These are phyloP conservation scores for Acrocephalus scirpaceus DNA, from an alignment of 2,797 vertebrate species.

Conservation along the genomic window DNA sequence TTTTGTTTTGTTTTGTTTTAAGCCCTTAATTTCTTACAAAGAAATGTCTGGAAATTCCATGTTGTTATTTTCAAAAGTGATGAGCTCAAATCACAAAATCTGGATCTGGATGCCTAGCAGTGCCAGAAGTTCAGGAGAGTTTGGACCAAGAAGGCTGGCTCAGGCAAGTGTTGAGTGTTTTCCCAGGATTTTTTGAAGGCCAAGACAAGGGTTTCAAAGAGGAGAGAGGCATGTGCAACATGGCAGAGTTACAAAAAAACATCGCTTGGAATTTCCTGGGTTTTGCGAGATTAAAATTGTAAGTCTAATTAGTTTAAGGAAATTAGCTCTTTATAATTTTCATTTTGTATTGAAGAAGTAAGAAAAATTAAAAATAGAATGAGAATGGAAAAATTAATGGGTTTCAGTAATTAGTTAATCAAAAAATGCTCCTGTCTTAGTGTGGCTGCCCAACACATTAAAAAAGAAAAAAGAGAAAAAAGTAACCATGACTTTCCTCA, in stretches of 20 bases:
- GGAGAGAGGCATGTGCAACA: constrained; percentile 61
- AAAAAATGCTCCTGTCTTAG: constrained; percentile 62
- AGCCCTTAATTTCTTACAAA: background rate
- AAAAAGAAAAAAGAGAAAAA: background rate
- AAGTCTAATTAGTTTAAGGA: constrained; percentile 66
- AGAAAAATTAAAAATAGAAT: constrained; percentile 64
- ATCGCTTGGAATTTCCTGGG: constrained; percentile 66
- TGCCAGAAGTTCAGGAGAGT: constrained; percentile 60
- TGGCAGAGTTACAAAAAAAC: constrained; percentile 60
- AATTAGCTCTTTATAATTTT: constrained; percentile 66
- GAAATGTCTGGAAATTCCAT: constrained; percentile 48
- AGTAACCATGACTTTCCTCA: constrained; percentile 61
- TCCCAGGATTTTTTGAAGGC: constrained; percentile 61
- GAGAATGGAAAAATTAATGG: constrained; percentile 63
- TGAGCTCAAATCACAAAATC: constrained; percentile 53
- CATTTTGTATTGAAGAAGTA: constrained; percentile 65
- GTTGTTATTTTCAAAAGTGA: constrained; percentile 47
- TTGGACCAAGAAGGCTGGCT: constrained; percentile 36
- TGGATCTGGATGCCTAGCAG: constrained; percentile 25
- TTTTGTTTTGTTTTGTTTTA: background rate
- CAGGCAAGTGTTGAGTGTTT: constrained; percentile 52
- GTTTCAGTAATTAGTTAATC: constrained; percentile 67
- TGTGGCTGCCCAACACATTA: constrained; percentile 56
- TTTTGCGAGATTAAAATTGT: constrained; percentile 62
- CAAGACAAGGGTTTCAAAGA: constrained; percentile 56